A percentile compares a stretch with the other conserved stretches of the same genome.
phyloP scores from a whole-genome alignment of 2,888 invertebrate genomes.

The Anarsia innoxiella region DNA sequence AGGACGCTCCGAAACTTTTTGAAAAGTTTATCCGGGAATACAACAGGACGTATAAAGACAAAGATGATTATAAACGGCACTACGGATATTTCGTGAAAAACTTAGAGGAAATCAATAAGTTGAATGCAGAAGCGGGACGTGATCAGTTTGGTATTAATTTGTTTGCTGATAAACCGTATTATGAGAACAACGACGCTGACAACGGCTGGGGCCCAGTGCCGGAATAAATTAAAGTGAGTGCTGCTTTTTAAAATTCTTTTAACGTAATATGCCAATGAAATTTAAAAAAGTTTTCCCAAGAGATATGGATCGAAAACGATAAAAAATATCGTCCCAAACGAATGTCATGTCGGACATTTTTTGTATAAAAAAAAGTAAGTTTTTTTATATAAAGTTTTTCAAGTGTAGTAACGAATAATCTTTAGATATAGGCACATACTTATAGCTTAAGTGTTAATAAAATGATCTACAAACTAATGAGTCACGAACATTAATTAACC shows the following conservation, averaged over 20 bases:
- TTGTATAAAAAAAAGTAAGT: background rate
- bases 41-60: constrained; percentile 25
- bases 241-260: background rate
- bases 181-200: background rate
- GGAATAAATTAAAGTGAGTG: background rate
- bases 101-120: constrained; percentile 7
- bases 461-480: too few species aligned
- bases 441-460: background rate
- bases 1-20: constrained; percentile 24
- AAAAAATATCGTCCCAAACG: background rate
- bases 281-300: background rate
- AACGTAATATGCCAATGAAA: background rate
- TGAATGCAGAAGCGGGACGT: background rate
- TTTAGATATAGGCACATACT: too few species aligned
- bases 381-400: background rate
- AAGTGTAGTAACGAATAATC: too few species aligned
- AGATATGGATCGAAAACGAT: background rate
- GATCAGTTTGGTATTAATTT: constrained; percentile 5
- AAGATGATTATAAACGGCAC: constrained; percentile 24
- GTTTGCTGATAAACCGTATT: constrained; percentile 5
- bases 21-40: constrained; percentile 26
- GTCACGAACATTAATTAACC: background rate
- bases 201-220: background rate
- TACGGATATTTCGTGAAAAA: constrained; percentile 22
- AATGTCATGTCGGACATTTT: background rate